These are phyloP conservation scores for Carcinoscorpius rotundicauda DNA, from an alignment of 1,140 invertebrate species.

Conservation along the genomic window DNA sequence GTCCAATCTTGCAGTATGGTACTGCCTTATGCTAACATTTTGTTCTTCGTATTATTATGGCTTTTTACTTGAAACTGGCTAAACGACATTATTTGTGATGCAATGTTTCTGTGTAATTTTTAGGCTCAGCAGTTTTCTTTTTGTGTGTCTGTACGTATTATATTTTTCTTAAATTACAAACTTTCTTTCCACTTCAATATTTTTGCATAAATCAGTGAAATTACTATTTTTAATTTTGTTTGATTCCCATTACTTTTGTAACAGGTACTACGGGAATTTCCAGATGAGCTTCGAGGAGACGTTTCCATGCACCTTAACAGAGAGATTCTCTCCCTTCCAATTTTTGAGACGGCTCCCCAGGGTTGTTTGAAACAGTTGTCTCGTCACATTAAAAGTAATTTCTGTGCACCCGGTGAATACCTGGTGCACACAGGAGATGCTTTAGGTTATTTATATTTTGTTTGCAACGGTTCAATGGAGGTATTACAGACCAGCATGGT, in stretches of 20 bases:
- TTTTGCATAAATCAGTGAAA: too few relatives aligned
- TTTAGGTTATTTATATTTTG: conserved; percentile 87
- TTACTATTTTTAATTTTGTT: too few relatives aligned
- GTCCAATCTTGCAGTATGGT: too few relatives aligned
- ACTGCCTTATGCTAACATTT: too few relatives aligned
- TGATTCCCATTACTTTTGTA: conserved; percentile 4
- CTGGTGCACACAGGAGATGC: conserved; percentile 94
- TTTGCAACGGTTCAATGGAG: conserved; percentile 96
- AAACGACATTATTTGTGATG: too few relatives aligned
- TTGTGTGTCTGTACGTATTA: too few relatives aligned
- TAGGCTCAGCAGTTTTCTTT: too few relatives aligned
- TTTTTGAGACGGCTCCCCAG: conserved; percentile 78
- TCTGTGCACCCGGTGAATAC: conserved; percentile 93
- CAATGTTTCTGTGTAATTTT: too few relatives aligned
- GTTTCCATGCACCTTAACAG: conserved; percentile 90
- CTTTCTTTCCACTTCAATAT: too few relatives aligned
- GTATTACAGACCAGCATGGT: conserved; percentile 96
- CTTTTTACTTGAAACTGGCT: too few relatives aligned
- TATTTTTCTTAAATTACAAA: too few relatives aligned
- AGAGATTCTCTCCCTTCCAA: conserved; percentile 83
- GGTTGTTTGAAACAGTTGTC: conserved; percentile 84
- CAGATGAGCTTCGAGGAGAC: conserved; percentile 85
- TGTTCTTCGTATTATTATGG: too few relatives aligned
- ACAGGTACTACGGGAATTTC: conserved; percentile 90
- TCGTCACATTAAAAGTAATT: conserved; percentile 76